phyloP scores from a whole-genome alignment of 1,140 invertebrate species.

The Bombyx mori region ASM3026992v2 NC_085133.1:6870001-6870500 shows the following conservation, averaged over 20 bases:
- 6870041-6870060: constrained; percentile 54
- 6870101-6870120: constrained; percentile 62
- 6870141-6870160: constrained; percentile 43
- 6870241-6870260: constrained; percentile 67
- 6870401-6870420: no score
- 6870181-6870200: constrained; percentile 42
- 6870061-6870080: constrained; percentile 64
- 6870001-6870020: constrained; percentile 46
- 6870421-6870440: constrained; percentile 8
- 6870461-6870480: constrained; percentile 35
- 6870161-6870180: constrained; percentile 55
- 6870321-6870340: constrained; percentile 44
- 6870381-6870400: neutral
- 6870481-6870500: constrained; percentile 62
- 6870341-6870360: constrained; percentile 56
- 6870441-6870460: constrained; percentile 48
- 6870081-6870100: constrained; percentile 8
- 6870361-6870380: neutral
- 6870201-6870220: constrained; percentile 28
- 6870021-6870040: constrained; percentile 66
- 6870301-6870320: constrained; percentile 51
- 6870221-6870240: constrained; percentile 42
- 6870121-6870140: constrained; percentile 66
- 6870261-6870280: constrained; percentile 63
- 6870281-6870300: constrained; percentile 44